phyloP scores from a whole-genome alignment of 53 echinoderm and acorn worm genomes.

The Paelopatides confundens region DNA sequence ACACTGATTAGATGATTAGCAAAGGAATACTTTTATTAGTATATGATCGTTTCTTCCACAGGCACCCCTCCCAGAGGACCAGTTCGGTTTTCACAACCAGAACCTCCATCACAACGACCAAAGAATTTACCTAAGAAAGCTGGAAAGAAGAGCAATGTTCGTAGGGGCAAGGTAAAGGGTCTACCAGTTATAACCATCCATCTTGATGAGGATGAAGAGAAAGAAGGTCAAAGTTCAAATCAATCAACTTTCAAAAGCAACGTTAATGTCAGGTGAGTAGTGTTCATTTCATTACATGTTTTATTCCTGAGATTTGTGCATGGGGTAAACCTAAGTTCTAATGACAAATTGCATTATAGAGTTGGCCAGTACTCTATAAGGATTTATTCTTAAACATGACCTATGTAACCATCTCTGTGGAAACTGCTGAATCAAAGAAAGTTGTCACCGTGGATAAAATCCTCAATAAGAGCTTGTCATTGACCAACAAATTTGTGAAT shows the following conservation, averaged over 20 bases:
- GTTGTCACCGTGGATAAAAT: too few relatives aligned
- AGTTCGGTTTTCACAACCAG: constrained; percentile 76
- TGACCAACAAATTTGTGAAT: too few relatives aligned
- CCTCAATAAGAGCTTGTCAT: too few relatives aligned
- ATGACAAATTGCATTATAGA: too few relatives aligned
- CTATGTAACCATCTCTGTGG: too few relatives aligned
- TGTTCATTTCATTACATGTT: too few relatives aligned
- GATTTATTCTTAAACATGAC: too few relatives aligned
- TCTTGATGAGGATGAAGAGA: constrained; percentile 45
- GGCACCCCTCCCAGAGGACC: constrained; percentile 95
- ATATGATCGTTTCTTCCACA: constrained; percentile 26
- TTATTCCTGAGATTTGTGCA: too few relatives aligned
- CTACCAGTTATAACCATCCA: constrained; percentile 23
- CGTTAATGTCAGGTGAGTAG: background rate
- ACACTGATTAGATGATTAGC: background rate
- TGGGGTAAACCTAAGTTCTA: too few relatives aligned
- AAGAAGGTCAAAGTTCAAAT: constrained; percentile 23
- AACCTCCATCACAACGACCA: constrained; percentile 46
- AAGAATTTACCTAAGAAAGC: background rate
- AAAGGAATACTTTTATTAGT: background rate
- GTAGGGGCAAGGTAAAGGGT: constrained; percentile 53
- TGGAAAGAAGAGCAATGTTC: constrained; percentile 37
- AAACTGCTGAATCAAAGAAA: too few relatives aligned
- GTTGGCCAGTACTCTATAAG: too few relatives aligned
- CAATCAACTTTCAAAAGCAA: constrained; percentile 14